Evolutionary conservation across 1,140 invertebrate species (phyloP).

Genomic region (Acromyrmex charruanus): DNA sequence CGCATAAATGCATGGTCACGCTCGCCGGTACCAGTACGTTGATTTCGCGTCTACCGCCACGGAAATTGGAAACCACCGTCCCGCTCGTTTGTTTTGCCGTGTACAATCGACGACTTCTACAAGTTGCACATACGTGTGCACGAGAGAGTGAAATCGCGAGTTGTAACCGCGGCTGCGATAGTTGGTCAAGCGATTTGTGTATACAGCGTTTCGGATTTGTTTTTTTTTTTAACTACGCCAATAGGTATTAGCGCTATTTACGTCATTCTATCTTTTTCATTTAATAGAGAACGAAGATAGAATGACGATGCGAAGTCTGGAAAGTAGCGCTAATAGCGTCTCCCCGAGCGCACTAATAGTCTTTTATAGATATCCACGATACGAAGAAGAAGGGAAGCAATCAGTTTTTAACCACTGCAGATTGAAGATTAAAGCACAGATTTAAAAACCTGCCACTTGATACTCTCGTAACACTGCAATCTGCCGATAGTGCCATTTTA

Average conservation of each 20-base stretch:
- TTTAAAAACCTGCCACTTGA: neutral
- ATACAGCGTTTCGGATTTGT: neutral
- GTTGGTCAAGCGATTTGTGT: neutral
- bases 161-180: conserved; percentile 45
- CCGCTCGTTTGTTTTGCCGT: conserved; percentile 66
- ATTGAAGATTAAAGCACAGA: neutral
- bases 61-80: conserved; percentile 77
- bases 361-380: neutral
- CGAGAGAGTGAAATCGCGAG: neutral
- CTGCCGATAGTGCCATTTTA: too few species aligned
- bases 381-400: neutral
- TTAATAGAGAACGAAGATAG: too few species aligned
- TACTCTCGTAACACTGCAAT: neutral
- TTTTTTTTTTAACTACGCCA: neutral
- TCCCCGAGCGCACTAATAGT: neutral
- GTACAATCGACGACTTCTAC: conserved; percentile 48
- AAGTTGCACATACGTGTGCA: neutral
- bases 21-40: conserved; percentile 50
- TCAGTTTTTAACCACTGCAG: neutral
- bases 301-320: too few species aligned
- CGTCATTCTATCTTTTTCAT: too few species aligned
- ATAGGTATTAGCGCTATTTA: too few species aligned
- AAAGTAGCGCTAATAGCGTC: too few species aligned
- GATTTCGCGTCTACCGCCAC: conserved; percentile 76
- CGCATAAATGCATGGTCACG: conserved; percentile 55